Percentiles rank a stretch among this genome's conserved stretches.
Conservation (phyloP, 2,797 vertebrate genomes). For the Leptodactylus fallax region DNA sequence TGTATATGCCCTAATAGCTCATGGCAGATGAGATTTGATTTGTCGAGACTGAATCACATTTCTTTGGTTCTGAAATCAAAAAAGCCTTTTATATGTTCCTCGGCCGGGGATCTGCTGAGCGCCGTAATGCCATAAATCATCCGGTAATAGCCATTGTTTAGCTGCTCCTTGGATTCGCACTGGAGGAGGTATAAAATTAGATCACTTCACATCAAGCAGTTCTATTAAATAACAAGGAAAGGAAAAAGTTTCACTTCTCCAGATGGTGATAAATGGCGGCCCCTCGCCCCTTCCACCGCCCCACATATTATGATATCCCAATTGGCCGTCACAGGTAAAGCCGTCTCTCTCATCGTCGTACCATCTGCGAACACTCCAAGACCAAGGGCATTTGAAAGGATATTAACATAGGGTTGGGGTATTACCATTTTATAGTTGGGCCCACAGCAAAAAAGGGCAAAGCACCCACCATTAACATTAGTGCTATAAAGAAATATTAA, state of each 20-base stretch:
- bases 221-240: slow-evolving; percentile 26
- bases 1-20: neutral
- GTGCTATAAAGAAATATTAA: too few relatives aligned
- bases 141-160: slow-evolving; percentile 32
- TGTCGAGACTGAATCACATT: slow-evolving; percentile 7
- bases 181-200: slow-evolving; percentile 36
- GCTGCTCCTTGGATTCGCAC: slow-evolving; percentile 10
- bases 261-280: slow-evolving; percentile 11
- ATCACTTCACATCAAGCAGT: slow-evolving; percentile 37
- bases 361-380: neutral
- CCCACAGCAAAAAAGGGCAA: too few relatives aligned
- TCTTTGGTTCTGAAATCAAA: neutral
- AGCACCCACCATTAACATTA: too few relatives aligned
- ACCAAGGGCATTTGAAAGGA: neutral
- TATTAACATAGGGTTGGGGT: neutral
- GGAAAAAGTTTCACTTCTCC: neutral
- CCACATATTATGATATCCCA: neutral
- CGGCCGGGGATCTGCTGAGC: neutral
- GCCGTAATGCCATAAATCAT: slow-evolving; percentile 35
- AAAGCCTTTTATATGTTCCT: slow-evolving; percentile 22
- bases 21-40: slow-evolving; percentile 24
- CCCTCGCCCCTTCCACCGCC: too few relatives aligned
- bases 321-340: neutral
- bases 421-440: neutral
- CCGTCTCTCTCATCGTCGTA: neutral